A percentile compares a stretch with the other conserved stretches of the same genome.
phyloP scores from a whole-genome alignment of 2,888 invertebrate species.

The Ceriagrion tenellum region DNA sequence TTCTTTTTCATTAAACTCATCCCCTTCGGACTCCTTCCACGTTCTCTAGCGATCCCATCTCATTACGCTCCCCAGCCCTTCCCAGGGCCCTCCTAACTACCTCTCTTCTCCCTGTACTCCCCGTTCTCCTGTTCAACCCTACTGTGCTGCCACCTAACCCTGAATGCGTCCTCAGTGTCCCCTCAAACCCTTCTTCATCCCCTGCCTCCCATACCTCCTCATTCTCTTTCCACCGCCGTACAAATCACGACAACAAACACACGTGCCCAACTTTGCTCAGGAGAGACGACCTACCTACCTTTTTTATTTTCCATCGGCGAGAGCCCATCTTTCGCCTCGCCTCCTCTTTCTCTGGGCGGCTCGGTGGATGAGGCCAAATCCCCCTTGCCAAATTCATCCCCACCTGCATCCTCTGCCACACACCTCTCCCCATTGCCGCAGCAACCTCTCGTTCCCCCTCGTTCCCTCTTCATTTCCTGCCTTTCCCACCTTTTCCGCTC shows the following conservation, averaged over 20 bases:
- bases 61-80: background rate
- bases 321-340: background rate
- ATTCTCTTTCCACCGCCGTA: background rate
- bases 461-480: constrained; percentile 6
- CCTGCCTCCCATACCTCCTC: background rate
- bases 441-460: background rate
- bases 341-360: background rate
- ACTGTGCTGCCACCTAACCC: background rate
- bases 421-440: background rate
- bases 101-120: background rate
- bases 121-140: background rate
- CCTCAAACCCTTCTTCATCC: background rate
- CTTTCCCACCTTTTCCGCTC: background rate
- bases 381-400: background rate
- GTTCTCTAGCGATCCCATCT: constrained; percentile 34
- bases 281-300: background rate
- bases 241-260: constrained; percentile 33
- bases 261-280: constrained; percentile 6
- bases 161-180: background rate
- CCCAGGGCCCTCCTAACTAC: background rate
- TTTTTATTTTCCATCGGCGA: background rate
- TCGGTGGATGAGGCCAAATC: background rate
- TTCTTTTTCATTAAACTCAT: constrained; percentile 39
- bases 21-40: constrained; percentile 28
- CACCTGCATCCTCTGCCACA: background rate